Percentiles rank a stretch among this genome's conserved stretches.
These are phyloP conservation scores for Pollenia labialis DNA, from an alignment of 2,888 invertebrate species.

Conservation along the genomic window DNA sequence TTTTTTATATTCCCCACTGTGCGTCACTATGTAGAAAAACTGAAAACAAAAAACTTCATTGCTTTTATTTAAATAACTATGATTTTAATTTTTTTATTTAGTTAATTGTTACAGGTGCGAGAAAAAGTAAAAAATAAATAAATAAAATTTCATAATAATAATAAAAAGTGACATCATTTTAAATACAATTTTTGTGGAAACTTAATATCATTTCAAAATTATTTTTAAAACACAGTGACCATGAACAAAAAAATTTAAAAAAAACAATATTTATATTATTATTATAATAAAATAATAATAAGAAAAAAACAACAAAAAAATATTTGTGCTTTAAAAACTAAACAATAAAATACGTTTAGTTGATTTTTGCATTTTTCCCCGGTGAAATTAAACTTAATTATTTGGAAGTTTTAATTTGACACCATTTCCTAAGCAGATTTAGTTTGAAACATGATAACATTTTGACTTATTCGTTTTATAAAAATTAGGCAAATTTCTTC, in stretches of 20 bases:
- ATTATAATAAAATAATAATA: slow-evolving; percentile 8
- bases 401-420: not conserved
- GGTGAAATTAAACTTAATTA: slow-evolving; percentile 10
- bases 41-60: slow-evolving; percentile 2
- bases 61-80: slow-evolving; percentile 53
- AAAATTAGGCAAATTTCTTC: not conserved
- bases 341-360: slow-evolving; percentile 8
- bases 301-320: slow-evolving; percentile 28
- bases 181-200: slow-evolving; percentile 41
- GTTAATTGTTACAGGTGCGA: slow-evolving; percentile 70
- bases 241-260: not conserved
- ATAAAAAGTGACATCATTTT: slow-evolving; percentile 65
- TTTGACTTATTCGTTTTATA: not conserved
- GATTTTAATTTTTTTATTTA: slow-evolving; percentile 44
- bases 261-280: slow-evolving; percentile 1
- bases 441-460: not conserved
- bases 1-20: no score
- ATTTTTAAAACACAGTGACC: slow-evolving; percentile 39
- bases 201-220: slow-evolving; percentile 25
- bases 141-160: slow-evolving; percentile 39
- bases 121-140: slow-evolving; percentile 44
- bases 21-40: slow-evolving; percentile 9
- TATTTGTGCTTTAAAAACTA: slow-evolving; percentile 1
- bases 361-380: not conserved
- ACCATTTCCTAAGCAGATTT: slow-evolving; percentile 6